Conservation (phyloP, 2,113 vertebrate genomes). For the Microtus pennsylvanicus region DNA sequence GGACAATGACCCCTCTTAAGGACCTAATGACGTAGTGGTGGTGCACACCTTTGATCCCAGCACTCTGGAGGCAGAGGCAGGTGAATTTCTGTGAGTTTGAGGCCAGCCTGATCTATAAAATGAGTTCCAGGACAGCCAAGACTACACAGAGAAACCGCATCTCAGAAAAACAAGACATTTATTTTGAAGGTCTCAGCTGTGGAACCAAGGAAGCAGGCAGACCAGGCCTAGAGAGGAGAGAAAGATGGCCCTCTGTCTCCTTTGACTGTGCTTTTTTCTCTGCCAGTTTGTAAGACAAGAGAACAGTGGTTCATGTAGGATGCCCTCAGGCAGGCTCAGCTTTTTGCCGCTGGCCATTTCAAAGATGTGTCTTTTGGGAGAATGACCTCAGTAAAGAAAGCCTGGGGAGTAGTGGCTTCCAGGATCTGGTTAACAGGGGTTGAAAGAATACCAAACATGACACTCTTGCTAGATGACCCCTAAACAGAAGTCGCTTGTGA, state of each 20-base stretch:
- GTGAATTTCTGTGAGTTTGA: no score
- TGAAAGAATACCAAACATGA: neutral
- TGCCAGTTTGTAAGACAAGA: neutral
- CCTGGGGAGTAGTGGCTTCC: neutral
- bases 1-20: neutral
- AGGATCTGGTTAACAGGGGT: neutral
- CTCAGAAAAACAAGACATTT: neutral
- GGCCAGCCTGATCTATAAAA: no score
- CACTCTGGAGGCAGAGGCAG: neutral
- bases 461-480: neutral
- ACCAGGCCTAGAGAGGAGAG: neutral
- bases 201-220: neutral
- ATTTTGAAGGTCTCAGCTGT: neutral
- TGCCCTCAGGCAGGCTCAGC: neutral
- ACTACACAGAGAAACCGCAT: no score
- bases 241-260: neutral
- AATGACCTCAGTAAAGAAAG: neutral
- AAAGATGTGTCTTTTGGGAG: neutral
- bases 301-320: neutral
- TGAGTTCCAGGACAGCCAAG: no score
- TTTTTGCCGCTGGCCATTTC: neutral
- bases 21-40: neutral
- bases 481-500: neutral
- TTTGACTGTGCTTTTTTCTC: neutral
- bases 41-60: neutral